These are phyloP conservation scores for Mixornis gularis DNA, from an alignment of 2,113 vertebrate species.

Conservation along the genomic window DNA sequence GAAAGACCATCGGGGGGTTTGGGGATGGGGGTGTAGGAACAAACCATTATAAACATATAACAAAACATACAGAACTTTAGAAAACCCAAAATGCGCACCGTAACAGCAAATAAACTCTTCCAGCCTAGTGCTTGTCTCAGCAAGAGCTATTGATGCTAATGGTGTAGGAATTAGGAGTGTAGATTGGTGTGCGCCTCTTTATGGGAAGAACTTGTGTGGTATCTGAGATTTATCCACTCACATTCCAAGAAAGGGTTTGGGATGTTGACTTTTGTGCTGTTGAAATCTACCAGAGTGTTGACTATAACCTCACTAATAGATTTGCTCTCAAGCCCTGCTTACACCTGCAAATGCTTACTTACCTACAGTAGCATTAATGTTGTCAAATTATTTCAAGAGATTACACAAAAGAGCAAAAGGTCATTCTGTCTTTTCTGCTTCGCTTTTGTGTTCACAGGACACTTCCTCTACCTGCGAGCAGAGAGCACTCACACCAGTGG, in stretches of 20 bases:
- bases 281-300: background rate
- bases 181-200: background rate
- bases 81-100: too few species aligned
- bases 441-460: constrained; percentile 64
- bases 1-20: too few species aligned
- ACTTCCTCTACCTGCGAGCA: constrained; percentile 80
- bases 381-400: background rate
- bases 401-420: background rate
- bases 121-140: background rate
- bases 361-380: background rate
- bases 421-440: background rate
- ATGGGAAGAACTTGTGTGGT: background rate
- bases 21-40: too few species aligned
- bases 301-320: background rate
- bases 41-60: too few species aligned
- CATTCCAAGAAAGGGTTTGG: background rate
- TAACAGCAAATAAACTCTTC: background rate
- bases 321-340: background rate
- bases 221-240: background rate
- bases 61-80: too few species aligned
- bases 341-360: background rate
- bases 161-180: background rate
- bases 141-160: background rate
- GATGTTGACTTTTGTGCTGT: background rate
- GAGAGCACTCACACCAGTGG: constrained; percentile 42